Conservation (phyloP, 2,888 invertebrate species). For the Hypomecis punctinalis region DNA sequence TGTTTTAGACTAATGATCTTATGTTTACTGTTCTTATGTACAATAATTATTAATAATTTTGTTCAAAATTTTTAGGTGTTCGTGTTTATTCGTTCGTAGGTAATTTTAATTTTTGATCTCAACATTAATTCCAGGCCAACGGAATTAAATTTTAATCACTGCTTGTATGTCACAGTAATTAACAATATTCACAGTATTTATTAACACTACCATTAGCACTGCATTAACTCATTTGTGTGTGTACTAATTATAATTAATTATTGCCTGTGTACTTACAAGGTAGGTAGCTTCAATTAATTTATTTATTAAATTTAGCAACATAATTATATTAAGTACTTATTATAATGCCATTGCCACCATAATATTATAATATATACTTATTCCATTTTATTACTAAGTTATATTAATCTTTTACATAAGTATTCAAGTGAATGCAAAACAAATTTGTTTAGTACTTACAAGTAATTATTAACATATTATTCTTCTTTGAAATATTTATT, state of each 20-base stretch:
- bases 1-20: neutral
- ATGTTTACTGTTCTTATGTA: slow-evolving; percentile 20
- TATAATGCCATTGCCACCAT: no score
- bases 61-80: slow-evolving; percentile 64
- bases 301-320: no score
- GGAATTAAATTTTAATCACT: slow-evolving; percentile 3
- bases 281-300: no score
- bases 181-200: slow-evolving; percentile 5
- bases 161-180: slow-evolving; percentile 7
- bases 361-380: no score
- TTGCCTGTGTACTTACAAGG: no score
- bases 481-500: no score
- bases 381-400: no score
- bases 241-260: neutral
- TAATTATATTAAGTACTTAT: no score
- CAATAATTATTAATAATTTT: slow-evolving; percentile 28
- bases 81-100: slow-evolving; percentile 75
- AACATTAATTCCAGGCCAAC: neutral
- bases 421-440: neutral
- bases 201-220: slow-evolving; percentile 1
- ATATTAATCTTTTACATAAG: no score
- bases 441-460: neutral
- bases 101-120: slow-evolving; percentile 51
- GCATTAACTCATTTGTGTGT: neutral
- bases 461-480: no score